phyloP scores from a whole-genome alignment of 2,797 vertebrate genomes.

The Coregonus sp. region DNA sequence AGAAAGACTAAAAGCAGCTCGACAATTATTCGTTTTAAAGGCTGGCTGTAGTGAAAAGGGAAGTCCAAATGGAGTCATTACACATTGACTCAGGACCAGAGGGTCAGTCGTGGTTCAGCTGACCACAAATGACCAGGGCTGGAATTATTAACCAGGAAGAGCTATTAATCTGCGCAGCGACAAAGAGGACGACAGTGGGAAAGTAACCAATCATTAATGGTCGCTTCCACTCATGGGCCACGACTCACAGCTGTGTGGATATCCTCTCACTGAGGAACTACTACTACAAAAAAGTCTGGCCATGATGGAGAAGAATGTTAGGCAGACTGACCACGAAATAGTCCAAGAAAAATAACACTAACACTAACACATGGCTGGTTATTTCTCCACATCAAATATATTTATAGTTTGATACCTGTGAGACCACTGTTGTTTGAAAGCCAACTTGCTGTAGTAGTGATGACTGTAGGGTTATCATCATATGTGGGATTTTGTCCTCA shows the following conservation, averaged over 20 bases:
- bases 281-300: constrained; percentile 13
- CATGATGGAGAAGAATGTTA: constrained; percentile 16
- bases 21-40: constrained; percentile 71
- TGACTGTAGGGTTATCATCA: neutral
- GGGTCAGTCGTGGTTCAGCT: constrained; percentile 54
- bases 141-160: constrained; percentile 79
- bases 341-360: neutral
- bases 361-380: neutral
- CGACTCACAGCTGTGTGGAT: constrained; percentile 51
- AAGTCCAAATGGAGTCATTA: constrained; percentile 72
- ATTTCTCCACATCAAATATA: neutral
- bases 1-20: constrained; percentile 58
- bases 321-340: neutral
- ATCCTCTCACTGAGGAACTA: constrained; percentile 8
- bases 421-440: neutral
- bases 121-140: constrained; percentile 55
- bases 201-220: constrained; percentile 64
- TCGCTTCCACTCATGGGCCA: constrained; percentile 45
- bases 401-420: neutral
- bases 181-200: constrained; percentile 42
- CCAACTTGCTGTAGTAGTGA: no score
- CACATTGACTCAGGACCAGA: constrained; percentile 64
- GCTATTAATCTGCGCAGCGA: constrained; percentile 74
- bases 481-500: neutral
- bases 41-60: constrained; percentile 61